Base-by-base conservation (phyloP, 2,113 vertebrate genomes). In the Scopus umbretta region DNA sequence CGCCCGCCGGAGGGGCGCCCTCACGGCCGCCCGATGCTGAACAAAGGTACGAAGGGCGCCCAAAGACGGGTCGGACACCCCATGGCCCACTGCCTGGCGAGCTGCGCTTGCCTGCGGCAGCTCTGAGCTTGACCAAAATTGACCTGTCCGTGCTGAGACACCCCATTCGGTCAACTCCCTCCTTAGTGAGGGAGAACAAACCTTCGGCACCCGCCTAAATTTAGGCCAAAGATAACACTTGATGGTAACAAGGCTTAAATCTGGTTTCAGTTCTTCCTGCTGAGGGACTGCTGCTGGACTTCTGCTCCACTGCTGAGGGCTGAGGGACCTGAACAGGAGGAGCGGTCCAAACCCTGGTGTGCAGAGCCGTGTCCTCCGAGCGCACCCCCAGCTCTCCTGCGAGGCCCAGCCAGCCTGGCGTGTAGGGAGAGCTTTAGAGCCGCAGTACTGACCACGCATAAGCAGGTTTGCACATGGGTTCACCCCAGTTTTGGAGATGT, bases 21-120 rank as follows among this genome's bases (percentile, higher is more conserved):
- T 30, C 20, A 1, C 7, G 2, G 27, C 20, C 2, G 5, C 38
- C 16, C 8, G 21, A 27, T 36, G 36, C 32, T 47, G 29, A 53
- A 25, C 1, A 2, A 17, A 40, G 45, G 23, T 7, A n/a, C n/a
- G 18, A 2, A 5, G 22, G 47, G 30, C 11, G 30, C 55, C 43
- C 36, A n/a, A 13, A 53, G 34, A 0, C 3, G 27, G 32, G 34
- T 5, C 15, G 11, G 66, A 30, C 27, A 8, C 13, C 18, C 4
- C 56, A 4, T 0, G 9, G 29, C 25, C 16, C 25, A 11, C 4
- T 11, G 3, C n/a, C 19, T 11, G 3, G 27, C 30, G 6, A 66
- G 0, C 45, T 61, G 27, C 0, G 0, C 19, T 16, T 32, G 45
- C 17, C 34, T 32, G 63, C 10, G 7, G 14, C 6, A 5, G 36